Base-by-base conservation (phyloP, 2,888 invertebrate species). In the Oscheius sp. region DNA sequence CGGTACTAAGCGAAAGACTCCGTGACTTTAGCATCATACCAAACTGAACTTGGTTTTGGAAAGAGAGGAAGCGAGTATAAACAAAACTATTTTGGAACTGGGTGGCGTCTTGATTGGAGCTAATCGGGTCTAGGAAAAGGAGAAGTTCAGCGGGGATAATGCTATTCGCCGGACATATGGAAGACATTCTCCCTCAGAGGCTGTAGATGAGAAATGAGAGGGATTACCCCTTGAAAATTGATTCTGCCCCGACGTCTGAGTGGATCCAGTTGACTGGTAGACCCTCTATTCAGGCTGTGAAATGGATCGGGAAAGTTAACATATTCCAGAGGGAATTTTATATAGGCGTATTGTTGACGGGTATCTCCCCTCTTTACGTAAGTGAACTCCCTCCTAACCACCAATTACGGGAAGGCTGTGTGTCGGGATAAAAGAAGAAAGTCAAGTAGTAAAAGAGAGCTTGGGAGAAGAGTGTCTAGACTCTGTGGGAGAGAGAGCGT, bases 11-110 rank as follows among this genome's bases (percentile, higher is more conserved):
- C 65, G 78, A 78, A 7, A 79, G 70, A 76, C 79, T 79, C 71
- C 78, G 74, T 13, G 79, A 79, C 70, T 79, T 81, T 66, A 78
- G 76, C 81, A 79, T 81, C 60, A 47, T 29, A 32, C 35, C 35
- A 33, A 53, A 50, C 48, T 65, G 51, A 4, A 53, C 0, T 33
- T 37, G 2, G 37, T 55, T 37, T 29, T 11, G 2, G 37, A 65
- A 11, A 57, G 42, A 57, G 58, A 74, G 50, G 50, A 57, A 13
- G 55, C 37, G 33, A 59, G 60, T 47, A 42, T 29, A 33, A 59
- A 13, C 10, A 33, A 59, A 13, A 33, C 59, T 59, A 35, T 33
- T 59, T 33, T 33, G 53, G n/a, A 29, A 53, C 53, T 4, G 53
- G 4, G 3, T 53, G 53, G 4, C n/a, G 53, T 11, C 11, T 53